phyloP scores from a whole-genome alignment of 2,113 vertebrate species.

The Atherinomorus stipes region DNA sequence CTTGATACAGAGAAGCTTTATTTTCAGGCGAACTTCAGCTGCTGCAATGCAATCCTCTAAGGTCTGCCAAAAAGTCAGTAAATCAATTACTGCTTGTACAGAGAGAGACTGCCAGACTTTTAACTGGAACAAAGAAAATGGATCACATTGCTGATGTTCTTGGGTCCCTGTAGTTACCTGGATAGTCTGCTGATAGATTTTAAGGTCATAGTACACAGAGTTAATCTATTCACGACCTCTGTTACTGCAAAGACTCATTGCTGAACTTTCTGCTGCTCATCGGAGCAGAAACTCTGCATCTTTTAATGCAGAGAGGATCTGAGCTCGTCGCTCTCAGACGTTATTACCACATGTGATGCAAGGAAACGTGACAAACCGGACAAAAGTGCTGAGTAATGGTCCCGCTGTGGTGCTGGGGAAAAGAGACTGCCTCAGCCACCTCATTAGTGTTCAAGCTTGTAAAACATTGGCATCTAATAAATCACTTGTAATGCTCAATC shows the following conservation, averaged over 20 bases:
- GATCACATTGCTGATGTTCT: conserved; percentile 1
- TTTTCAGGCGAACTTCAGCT: conserved; percentile 1
- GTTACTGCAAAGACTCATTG: not conserved
- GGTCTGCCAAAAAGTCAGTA: conserved; percentile 10
- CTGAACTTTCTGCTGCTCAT: not conserved
- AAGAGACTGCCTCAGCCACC: conserved; percentile 41
- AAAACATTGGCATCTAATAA: conserved; percentile 49
- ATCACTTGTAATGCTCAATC: conserved; percentile 49
- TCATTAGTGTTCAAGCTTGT: conserved; percentile 41
- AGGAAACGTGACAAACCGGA: conserved; percentile 7
- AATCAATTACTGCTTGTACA: conserved; percentile 32
- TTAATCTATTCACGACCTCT: conserved; percentile 1
- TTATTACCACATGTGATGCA: not conserved
- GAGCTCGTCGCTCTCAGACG: not conserved
- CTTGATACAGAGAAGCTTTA: conserved; percentile 9
- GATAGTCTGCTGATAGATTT: conserved; percentile 13
- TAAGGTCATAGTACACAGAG: not conserved
- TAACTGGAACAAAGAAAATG: conserved; percentile 16
- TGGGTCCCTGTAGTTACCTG: not conserved
- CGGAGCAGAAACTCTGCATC: not conserved
- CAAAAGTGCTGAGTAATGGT: conserved; percentile 46
- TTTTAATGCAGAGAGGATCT: not conserved
- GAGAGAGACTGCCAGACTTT: conserved; percentile 18
- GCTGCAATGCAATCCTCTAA: conserved; percentile 23
- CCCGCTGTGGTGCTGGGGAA: conserved; percentile 4